Base-by-base conservation (phyloP, 35 echinoderm and acorn worm genomes). In the Lytechinus variegatus region DNA sequence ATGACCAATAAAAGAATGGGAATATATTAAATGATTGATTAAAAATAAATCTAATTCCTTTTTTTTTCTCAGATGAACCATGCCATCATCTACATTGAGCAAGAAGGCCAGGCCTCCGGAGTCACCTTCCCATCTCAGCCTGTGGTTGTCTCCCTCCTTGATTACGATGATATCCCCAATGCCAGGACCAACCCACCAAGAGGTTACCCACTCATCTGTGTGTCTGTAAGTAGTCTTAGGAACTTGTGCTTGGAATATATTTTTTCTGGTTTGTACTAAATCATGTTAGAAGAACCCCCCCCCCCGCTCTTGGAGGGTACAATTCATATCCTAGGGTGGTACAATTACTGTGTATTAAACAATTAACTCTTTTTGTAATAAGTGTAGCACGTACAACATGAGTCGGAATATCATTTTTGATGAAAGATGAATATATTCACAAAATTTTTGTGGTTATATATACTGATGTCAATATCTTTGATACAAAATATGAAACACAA, bases 81-180 rank as follows among this genome's bases (percentile, higher is more conserved):
- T 94, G 98, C 98, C 52, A 95, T 99, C 52, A 95, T 99, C 16
- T 99, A 99, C 98, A 99, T 99, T 54, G 95, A 97, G 52, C 97
- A 99, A 95, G 96, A 98, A 56, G 97, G 96, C 11, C 97, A 98
- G 90, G 94, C 94, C 51, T 95, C 98, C 55, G 98, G 96, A 56
- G 97, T 99, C 6, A 99, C 98, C 86, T 99, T 99, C 98, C 98
- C 98, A 61, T 97, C 98, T 11, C 95, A 95, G 86, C 98, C 98
- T 9, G 21, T 97, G 27, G 98, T 99, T 19, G 96, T 97, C 3
- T 99, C 98, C 53, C 98, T 99, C 55, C 55, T 98, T 11, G 91
- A 99, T 95, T 99, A 99, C 95, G 98, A 99, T 79, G 94, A 97
- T 92, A 92, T 95, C 21, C 55, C 66, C 6, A 52, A 86, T 4